Percentiles rank a stretch among this genome's conserved stretches.
phyloP scores from a whole-genome alignment of 1,140 invertebrate species.

The Melipona quadrifasciata region DNA sequence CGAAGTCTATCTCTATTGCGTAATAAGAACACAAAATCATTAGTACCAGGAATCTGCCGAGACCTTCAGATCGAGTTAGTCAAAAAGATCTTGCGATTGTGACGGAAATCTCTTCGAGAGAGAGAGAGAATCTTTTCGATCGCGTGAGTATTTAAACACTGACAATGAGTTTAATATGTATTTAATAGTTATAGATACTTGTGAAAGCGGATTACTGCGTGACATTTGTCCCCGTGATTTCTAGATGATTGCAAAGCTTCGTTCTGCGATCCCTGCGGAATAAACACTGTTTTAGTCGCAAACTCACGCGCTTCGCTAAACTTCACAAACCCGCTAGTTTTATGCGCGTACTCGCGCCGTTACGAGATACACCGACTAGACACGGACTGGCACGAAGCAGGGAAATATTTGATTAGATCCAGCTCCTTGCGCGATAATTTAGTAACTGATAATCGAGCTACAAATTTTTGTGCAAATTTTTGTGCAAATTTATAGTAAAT shows the following conservation, averaged over 20 bases:
- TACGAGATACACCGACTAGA: not conserved
- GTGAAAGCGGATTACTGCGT: not conserved
- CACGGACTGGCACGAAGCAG: not conserved
- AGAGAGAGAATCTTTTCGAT: not conserved
- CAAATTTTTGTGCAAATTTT: no score
- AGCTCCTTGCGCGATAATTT: not conserved
- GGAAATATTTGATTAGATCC: not conserved
- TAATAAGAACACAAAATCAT: no score
- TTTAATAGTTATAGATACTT: not conserved
- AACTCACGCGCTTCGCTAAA: not conserved
- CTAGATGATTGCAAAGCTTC: not conserved
- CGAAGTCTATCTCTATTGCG: not conserved
- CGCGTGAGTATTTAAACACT: not conserved
- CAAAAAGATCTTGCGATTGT: not conserved
- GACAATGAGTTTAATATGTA: no score
- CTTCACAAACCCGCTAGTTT: not conserved
- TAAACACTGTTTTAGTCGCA: conserved; percentile 25
- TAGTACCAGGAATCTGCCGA: no score
- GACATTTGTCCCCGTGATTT: not conserved
- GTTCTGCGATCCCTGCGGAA: not conserved
- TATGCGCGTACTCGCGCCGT: not conserved
- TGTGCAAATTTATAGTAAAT: no score
- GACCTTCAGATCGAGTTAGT: no score
- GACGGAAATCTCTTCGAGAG: not conserved
- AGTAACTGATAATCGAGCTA: not conserved